These are phyloP conservation scores for Sminthurides aquaticus DNA, from an alignment of 2,888 invertebrate genomes.

Conservation along the genomic window DNA sequence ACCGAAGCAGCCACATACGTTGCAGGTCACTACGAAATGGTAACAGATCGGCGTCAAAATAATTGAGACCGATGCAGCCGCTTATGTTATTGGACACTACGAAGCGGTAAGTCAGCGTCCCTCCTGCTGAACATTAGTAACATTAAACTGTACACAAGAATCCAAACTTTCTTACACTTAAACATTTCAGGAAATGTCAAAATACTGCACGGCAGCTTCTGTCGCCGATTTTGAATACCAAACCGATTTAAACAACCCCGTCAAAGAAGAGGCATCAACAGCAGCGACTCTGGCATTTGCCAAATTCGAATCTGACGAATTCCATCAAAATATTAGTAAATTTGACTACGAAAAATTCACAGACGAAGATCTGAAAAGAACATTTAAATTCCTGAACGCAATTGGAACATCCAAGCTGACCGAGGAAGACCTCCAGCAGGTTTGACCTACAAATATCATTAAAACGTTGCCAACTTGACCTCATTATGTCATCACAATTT, in stretches of 20 bases:
- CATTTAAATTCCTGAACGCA: slow-evolving; percentile 62
- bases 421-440: slow-evolving; percentile 54
- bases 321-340: slow-evolving; percentile 56
- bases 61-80: not conserved
- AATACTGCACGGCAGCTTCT: slow-evolving; percentile 46
- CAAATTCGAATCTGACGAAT: slow-evolving; percentile 67
- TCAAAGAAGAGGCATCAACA: slow-evolving; percentile 26
- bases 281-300: slow-evolving; percentile 25
- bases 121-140: not conserved
- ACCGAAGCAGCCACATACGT: not conserved
- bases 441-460: too few species aligned
- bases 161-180: slow-evolving; percentile 13
- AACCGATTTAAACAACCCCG: slow-evolving; percentile 45
- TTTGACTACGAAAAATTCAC: slow-evolving; percentile 56
- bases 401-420: slow-evolving; percentile 66
- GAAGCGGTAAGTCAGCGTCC: not conserved
- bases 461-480: too few species aligned
- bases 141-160: not conserved
- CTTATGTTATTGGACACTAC: not conserved
- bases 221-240: slow-evolving; percentile 47
- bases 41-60: too few species aligned
- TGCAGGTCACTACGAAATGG: slow-evolving; percentile 2
- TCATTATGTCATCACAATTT: too few species aligned
- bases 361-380: slow-evolving; percentile 60
- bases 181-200: slow-evolving; percentile 29